These are phyloP conservation scores for Eustalomyia histrio DNA, from an alignment of 2,888 invertebrate species.

Conservation along the genomic window DNA sequence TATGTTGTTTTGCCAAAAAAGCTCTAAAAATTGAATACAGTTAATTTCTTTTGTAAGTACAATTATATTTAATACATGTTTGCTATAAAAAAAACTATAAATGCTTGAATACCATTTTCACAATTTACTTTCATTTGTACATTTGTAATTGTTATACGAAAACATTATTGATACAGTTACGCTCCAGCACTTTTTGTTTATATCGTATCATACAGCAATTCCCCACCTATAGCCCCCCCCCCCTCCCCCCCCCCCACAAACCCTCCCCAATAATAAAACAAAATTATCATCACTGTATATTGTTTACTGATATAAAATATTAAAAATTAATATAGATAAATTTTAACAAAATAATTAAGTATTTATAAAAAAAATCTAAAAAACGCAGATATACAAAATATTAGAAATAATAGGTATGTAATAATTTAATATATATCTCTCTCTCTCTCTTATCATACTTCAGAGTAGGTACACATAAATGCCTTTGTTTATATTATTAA, in stretches of 20 bases:
- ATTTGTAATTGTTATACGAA: slow-evolving; percentile 12
- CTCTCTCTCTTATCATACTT: not conserved
- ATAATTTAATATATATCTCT: slow-evolving; percentile 10
- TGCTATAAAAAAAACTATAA: not conserved
- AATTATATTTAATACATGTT: slow-evolving; percentile 24
- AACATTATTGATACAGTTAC: not conserved
- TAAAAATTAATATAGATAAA: slow-evolving; percentile 1
- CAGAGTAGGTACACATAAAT: not conserved
- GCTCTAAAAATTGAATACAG: slow-evolving; percentile 3
- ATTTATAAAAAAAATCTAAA: not conserved
- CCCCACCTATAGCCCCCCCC: not conserved
- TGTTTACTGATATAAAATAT: slow-evolving; percentile 9
- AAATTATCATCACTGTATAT: slow-evolving; percentile 9
- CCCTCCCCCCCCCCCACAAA: not conserved
- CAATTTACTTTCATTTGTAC: slow-evolving; percentile 4
- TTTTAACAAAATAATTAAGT: not conserved
- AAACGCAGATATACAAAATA: not conserved
- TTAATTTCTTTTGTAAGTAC: slow-evolving; percentile 47
- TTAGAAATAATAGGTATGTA: slow-evolving; percentile 47
- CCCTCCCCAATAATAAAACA: not conserved
- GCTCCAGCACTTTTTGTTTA: slow-evolving; percentile 9
- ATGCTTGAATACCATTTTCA: slow-evolving; percentile 26
- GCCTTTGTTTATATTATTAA: not conserved
- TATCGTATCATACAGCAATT: slow-evolving; percentile 1
- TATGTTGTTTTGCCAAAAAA: not conserved